These are phyloP conservation scores for Noctua fimbriata DNA, from an alignment of 2,888 invertebrate genomes.

Conservation along the genomic window DNA sequence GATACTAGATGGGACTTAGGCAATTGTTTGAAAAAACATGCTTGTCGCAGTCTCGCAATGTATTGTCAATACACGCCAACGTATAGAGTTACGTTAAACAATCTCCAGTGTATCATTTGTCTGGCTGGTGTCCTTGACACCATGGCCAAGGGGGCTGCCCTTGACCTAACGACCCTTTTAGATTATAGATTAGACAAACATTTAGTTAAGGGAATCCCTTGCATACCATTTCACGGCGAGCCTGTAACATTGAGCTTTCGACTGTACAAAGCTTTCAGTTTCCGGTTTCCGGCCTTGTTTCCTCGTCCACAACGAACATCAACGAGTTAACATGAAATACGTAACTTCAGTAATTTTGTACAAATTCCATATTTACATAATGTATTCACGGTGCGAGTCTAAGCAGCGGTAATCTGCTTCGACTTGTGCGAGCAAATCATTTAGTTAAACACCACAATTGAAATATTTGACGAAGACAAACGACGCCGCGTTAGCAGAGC, in stretches of 20 bases:
- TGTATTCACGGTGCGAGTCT: conserved; percentile 9
- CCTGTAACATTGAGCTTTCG: background rate
- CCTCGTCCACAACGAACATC: background rate
- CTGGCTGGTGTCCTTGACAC: background rate
- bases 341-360: background rate
- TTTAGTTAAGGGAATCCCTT: background rate
- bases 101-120: background rate
- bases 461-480: conserved; percentile 19
- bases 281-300: background rate
- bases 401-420: conserved; percentile 12
- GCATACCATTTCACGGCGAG: background rate
- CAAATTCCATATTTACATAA: conserved; percentile 5
- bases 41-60: background rate
- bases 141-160: no score
- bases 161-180: background rate
- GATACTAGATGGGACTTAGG: background rate
- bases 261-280: background rate
- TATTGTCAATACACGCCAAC: background rate
- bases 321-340: background rate
- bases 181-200: background rate
- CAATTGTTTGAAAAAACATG: background rate
- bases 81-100: background rate
- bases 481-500: background rate
- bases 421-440: conserved; percentile 7
- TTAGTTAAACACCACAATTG: conserved; percentile 14